Conservation (phyloP, 2,113 vertebrate species). For the Nanorana parkeri region DNA sequence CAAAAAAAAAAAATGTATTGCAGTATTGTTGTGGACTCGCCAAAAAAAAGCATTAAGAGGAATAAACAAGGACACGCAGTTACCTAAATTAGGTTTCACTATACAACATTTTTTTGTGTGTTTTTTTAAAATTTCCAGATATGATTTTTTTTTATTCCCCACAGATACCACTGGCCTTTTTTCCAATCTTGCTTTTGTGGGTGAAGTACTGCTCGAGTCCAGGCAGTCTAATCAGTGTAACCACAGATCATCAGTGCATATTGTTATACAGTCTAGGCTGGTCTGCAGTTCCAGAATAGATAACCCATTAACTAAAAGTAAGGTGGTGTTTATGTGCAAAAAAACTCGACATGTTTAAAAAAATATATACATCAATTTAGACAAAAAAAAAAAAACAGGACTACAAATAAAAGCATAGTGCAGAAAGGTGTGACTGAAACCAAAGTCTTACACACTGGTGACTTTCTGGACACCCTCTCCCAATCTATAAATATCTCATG, state of each 20-base stretch:
- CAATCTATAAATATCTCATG: not conserved
- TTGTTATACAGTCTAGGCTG: conserved; percentile 27
- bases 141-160: conserved; percentile 40
- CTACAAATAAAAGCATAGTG: conserved; percentile 13
- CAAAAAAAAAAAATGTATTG: conserved; percentile 46
- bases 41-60: conserved; percentile 69
- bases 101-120: conserved; percentile 12
- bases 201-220: conserved; percentile 20
- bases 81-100: conserved; percentile 34
- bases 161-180: conserved; percentile 36
- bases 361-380: conserved; percentile 15
- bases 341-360: not conserved
- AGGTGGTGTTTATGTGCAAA: conserved; percentile 41
- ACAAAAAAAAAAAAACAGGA: not conserved
- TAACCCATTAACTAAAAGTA: conserved; percentile 19
- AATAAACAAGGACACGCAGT: conserved; percentile 64
- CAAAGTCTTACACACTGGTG: not conserved
- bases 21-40: conserved; percentile 42
- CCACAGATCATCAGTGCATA: conserved; percentile 52
- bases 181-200: conserved; percentile 20
- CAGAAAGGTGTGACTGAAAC: conserved; percentile 15
- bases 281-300: not conserved
- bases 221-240: conserved; percentile 35
- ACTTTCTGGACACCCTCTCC: not conserved
- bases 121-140: conserved; percentile 18